Percentiles rank a stretch among this genome's conserved stretches.
Conservation (phyloP, 2,113 vertebrate species). For the Indicator maculatus region DNA sequence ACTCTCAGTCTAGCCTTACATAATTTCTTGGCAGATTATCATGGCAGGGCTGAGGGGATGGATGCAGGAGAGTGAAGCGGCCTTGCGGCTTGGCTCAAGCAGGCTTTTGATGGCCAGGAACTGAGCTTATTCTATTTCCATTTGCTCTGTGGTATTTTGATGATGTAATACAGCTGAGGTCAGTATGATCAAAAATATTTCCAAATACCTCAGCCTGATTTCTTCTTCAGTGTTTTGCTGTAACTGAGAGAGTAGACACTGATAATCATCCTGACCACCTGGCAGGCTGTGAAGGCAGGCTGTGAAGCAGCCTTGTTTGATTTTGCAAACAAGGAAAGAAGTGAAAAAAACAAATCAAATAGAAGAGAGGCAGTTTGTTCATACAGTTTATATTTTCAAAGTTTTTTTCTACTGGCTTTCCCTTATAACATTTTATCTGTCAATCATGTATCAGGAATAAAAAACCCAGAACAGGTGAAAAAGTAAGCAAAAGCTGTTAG, state of each 20-base stretch:
- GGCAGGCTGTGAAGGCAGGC: not conserved
- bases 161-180: constrained; percentile 27
- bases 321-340: not conserved
- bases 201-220: constrained; percentile 30
- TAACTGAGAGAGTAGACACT: constrained; percentile 19
- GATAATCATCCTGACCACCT: constrained; percentile 35
- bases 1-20: not conserved
- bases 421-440: not conserved
- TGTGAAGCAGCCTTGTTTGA: not conserved
- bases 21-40: not conserved
- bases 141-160: not conserved
- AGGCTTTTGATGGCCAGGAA: constrained; percentile 8
- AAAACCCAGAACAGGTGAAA: not conserved
- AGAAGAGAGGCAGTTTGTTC: not conserved
- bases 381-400: not conserved
- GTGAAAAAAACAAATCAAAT: constrained; percentile 35
- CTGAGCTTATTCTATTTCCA: not conserved
- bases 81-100: not conserved
- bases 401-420: not conserved
- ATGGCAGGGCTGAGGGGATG: not conserved
- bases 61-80: not conserved
- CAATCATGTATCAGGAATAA: not conserved
- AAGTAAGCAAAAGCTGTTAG: not conserved
- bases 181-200: constrained; percentile 39
- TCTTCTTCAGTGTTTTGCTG: constrained; percentile 5